phyloP scores from a whole-genome alignment of 1,140 invertebrate genomes.

The Steinernema khuongi region DNA sequence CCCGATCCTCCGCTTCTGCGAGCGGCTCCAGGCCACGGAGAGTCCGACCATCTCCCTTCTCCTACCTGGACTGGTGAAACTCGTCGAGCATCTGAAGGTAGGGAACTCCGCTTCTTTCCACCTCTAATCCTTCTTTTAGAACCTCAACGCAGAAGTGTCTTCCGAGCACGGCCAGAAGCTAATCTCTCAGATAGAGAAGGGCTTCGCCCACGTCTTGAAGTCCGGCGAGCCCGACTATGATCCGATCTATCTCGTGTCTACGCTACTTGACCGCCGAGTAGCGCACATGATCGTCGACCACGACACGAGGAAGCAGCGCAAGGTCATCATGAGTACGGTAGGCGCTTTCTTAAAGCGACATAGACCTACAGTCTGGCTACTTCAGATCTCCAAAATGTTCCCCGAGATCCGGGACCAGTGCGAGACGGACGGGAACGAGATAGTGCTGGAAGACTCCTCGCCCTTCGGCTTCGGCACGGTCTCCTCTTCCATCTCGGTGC shows the following conservation, averaged over 20 bases:
- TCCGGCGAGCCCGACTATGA: not conserved
- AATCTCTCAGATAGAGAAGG: not conserved
- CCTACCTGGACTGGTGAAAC: not conserved
- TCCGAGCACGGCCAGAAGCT: not conserved
- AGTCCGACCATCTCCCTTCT: not conserved
- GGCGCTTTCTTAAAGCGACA: not conserved
- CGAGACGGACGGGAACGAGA: not conserved
- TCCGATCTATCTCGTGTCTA: slow-evolving; percentile 1
- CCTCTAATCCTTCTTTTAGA: not conserved
- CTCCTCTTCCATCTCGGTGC: not conserved
- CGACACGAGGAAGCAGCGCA: not conserved
- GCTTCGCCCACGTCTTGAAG: not conserved
- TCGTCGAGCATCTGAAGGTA: slow-evolving; percentile 1
- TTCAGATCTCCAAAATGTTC: slow-evolving; percentile 2
- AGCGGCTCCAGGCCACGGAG: not conserved
- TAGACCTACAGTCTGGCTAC: not conserved
- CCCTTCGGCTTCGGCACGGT: not conserved
- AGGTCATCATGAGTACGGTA: not conserved
- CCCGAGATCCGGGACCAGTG: not conserved
- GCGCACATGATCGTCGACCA: not conserved
- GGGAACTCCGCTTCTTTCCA: not conserved
- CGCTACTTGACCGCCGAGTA: not conserved
- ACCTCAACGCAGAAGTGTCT: not conserved
- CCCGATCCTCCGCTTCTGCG: not conserved
- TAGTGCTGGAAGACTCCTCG: slow-evolving; percentile 5